Conservation (phyloP, 2,113 vertebrate species). For the Oryzias melastigma region DNA sequence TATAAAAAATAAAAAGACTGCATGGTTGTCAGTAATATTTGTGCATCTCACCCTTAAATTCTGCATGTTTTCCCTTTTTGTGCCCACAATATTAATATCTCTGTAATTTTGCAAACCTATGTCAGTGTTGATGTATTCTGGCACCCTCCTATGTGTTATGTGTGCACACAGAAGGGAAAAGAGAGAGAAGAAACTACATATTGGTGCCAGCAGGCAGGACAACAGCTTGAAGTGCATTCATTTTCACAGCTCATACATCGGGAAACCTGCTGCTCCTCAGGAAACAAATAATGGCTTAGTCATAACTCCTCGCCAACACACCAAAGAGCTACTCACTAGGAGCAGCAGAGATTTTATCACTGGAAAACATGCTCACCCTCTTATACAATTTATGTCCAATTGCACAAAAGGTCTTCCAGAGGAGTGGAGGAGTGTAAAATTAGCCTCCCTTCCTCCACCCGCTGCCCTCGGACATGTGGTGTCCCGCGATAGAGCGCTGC, state of each 20-base stretch:
- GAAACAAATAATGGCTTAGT: slow-evolving; percentile 73
- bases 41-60: not conserved
- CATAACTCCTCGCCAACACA: slow-evolving; percentile 61
- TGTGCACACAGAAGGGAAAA: not conserved
- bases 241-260: slow-evolving; percentile 70
- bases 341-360: slow-evolving; percentile 61
- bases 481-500: slow-evolving; percentile 6
- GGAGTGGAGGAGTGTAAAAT: slow-evolving; percentile 36
- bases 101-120: slow-evolving; percentile 18
- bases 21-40: slow-evolving; percentile 4
- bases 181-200: slow-evolving; percentile 39
- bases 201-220: slow-evolving; percentile 54
- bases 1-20: not conserved
- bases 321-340: slow-evolving; percentile 56
- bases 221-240: slow-evolving; percentile 56
- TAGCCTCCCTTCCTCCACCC: slow-evolving; percentile 21
- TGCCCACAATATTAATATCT: slow-evolving; percentile 5
- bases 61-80: slow-evolving; percentile 14
- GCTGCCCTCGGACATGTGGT: slow-evolving; percentile 7
- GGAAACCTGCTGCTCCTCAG: slow-evolving; percentile 67
- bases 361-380: slow-evolving; percentile 48
- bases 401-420: slow-evolving; percentile 37
- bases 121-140: slow-evolving; percentile 7
- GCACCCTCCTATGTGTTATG: slow-evolving; percentile 1
- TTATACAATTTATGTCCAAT: slow-evolving; percentile 44